Percentiles rank a stretch among this genome's conserved stretches.
Conservation (phyloP, 2,888 invertebrate genomes). For the Siphonodentalium dalli region DNA sequence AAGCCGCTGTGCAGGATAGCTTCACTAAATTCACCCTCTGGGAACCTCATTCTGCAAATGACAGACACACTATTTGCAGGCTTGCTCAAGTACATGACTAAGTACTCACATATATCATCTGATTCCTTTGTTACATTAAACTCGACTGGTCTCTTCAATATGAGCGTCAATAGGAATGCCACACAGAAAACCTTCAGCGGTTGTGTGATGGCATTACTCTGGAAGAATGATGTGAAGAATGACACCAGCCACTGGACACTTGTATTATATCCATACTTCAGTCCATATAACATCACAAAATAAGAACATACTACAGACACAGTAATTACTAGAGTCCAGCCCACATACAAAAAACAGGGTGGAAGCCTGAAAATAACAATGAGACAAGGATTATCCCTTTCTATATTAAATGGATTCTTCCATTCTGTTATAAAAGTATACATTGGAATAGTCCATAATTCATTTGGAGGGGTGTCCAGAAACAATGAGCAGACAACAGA, state of each 20-base stretch:
- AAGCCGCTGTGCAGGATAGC: no score
- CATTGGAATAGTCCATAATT: no score
- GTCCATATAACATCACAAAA: slow-evolving; percentile 55
- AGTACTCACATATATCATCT: slow-evolving; percentile 5
- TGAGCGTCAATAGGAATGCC: slow-evolving; percentile 36
- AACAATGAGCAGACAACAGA: no score
- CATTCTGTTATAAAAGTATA: no score
- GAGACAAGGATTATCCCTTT: no score
- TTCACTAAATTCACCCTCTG: no score
- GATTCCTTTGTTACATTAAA: no score
- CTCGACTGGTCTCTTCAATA: slow-evolving; percentile 38
- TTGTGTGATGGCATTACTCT: slow-evolving; percentile 43
- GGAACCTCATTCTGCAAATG: no score
- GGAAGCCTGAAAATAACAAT: slow-evolving; percentile 40
- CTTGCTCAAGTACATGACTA: no score
- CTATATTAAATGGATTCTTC: no score
- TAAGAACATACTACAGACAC: slow-evolving; percentile 42
- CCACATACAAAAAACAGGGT: slow-evolving; percentile 54
- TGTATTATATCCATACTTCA: slow-evolving; percentile 49
- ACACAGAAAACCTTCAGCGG: slow-evolving; percentile 44
- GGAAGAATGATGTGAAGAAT: slow-evolving; percentile 50
- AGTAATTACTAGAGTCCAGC: slow-evolving; percentile 39
- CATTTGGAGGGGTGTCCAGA: no score
- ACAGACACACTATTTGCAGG: no score
- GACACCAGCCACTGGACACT: slow-evolving; percentile 52